phyloP scores from a whole-genome alignment of 2,888 invertebrate species.

The Macaria liturata region DNA sequence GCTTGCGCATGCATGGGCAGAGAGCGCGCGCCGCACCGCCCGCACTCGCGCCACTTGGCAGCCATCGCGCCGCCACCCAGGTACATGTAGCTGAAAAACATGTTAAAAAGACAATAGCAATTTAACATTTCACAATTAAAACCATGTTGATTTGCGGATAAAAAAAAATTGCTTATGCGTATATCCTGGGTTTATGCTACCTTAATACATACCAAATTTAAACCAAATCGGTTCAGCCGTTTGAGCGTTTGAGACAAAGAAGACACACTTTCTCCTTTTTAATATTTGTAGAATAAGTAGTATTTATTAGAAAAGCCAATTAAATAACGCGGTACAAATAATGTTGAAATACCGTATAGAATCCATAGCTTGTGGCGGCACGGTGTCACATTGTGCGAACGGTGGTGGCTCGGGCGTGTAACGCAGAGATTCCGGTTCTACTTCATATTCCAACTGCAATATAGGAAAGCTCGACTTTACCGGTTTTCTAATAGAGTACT shows the following conservation, averaged over 20 bases:
- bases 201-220: too few species aligned
- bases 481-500: slow-evolving; percentile 5
- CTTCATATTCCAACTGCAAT: slow-evolving; percentile 88
- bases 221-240: too few species aligned
- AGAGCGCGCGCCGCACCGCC: slow-evolving; percentile 65
- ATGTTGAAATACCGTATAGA: slow-evolving; percentile 74
- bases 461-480: slow-evolving; percentile 15
- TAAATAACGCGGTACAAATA: too few species aligned
- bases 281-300: too few species aligned
- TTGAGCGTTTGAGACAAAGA: too few species aligned
- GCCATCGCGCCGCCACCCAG: slow-evolving; percentile 61
- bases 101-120: too few species aligned
- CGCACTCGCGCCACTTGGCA: slow-evolving; percentile 60
- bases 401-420: slow-evolving; percentile 86
- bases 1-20: slow-evolving; percentile 45
- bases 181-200: too few species aligned
- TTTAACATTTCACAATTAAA: too few species aligned
- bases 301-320: too few species aligned
- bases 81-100: slow-evolving; percentile 64
- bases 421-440: slow-evolving; percentile 90
- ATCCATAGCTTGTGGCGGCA: slow-evolving; percentile 78
- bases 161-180: too few species aligned
- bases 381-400: slow-evolving; percentile 83
- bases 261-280: too few species aligned
- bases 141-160: too few species aligned